Percentiles rank a stretch among this genome's conserved stretches.
phyloP scores from a whole-genome alignment of 2,113 vertebrate species.

The Holacanthus passer region DNA sequence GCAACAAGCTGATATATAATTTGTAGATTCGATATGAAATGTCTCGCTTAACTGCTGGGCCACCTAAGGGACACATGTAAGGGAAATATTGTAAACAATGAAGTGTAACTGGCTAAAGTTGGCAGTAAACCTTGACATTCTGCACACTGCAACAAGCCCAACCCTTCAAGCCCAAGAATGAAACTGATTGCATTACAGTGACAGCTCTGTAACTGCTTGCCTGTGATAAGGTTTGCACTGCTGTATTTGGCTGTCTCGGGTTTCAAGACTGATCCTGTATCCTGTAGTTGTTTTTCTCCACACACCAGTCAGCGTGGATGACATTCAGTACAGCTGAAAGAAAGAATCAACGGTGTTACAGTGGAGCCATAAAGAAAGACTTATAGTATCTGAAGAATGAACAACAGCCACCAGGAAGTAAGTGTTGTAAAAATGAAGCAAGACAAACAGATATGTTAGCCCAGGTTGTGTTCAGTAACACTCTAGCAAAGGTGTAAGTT shows the following conservation, averaged over 20 bases:
- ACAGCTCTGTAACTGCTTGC: background rate
- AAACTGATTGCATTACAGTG: constrained; percentile 21
- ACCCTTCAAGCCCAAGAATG: constrained; percentile 38
- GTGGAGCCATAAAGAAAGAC: background rate
- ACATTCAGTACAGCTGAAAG: background rate
- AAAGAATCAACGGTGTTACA: background rate
- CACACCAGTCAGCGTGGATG: background rate
- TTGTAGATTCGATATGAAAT: background rate
- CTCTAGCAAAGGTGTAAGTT: background rate
- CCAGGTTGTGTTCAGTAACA: background rate
- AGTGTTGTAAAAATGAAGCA: constrained; percentile 58
- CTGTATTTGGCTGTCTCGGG: constrained; percentile 42
- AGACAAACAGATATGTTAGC: constrained; percentile 13
- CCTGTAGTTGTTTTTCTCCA: constrained; percentile 43
- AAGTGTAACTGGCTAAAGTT: background rate
- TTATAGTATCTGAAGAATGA: constrained; percentile 52
- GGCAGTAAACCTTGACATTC: constrained; percentile 27
- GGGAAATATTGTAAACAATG: background rate
- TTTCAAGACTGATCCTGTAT: constrained; percentile 53
- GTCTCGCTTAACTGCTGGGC: background rate
- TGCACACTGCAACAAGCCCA: constrained; percentile 31
- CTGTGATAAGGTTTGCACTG: constrained; percentile 23
- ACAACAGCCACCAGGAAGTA: constrained; percentile 65
- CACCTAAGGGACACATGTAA: background rate
- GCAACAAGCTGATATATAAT: background rate